Evolutionary conservation across 1,140 invertebrate genomes (phyloP).

Genomic region (Oryzaephilus surinamensis): DNA sequence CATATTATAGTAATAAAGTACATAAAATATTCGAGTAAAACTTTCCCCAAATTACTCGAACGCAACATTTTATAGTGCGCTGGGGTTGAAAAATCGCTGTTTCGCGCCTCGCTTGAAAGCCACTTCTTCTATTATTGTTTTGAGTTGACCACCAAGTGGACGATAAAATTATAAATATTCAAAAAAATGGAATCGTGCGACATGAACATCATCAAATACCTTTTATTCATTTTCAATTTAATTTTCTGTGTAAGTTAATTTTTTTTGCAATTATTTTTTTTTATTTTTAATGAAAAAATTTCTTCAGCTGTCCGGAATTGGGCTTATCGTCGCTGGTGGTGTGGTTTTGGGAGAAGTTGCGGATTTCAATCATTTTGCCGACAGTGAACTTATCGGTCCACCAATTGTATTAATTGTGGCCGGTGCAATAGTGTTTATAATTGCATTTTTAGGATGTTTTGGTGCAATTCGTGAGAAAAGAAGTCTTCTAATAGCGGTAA

Average conservation of each 20-base stretch:
- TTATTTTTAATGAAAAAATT: constrained; percentile 1
- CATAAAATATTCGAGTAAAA: no score
- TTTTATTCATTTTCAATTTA: constrained; percentile 57
- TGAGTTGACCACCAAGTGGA: no score
- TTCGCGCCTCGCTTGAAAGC: no score
- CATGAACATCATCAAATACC: constrained; percentile 54
- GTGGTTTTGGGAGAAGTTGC: constrained; percentile 44
- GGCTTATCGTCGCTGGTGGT: constrained; percentile 46
- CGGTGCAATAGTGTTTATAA: constrained; percentile 56
- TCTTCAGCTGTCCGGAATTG: constrained; percentile 49
- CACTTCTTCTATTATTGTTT: no score
- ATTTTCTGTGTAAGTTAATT: constrained; percentile 53
- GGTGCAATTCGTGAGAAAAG: constrained; percentile 60
- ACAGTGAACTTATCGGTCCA: constrained; percentile 44
- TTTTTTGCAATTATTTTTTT: constrained; percentile 2
- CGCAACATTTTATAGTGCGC: no score
- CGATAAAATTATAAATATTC: no score
- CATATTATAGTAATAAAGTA: no score
- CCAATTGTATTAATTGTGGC: constrained; percentile 55
- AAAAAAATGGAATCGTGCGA: constrained; percentile 43
- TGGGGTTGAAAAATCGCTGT: no score
- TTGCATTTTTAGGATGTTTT: constrained; percentile 64
- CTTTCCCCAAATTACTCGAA: no score
- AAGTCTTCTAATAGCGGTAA: constrained; percentile 53
- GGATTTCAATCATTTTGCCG: constrained; percentile 46